phyloP scores from a whole-genome alignment of 1,140 invertebrate genomes.

The Sogatella furcifera region DNA sequence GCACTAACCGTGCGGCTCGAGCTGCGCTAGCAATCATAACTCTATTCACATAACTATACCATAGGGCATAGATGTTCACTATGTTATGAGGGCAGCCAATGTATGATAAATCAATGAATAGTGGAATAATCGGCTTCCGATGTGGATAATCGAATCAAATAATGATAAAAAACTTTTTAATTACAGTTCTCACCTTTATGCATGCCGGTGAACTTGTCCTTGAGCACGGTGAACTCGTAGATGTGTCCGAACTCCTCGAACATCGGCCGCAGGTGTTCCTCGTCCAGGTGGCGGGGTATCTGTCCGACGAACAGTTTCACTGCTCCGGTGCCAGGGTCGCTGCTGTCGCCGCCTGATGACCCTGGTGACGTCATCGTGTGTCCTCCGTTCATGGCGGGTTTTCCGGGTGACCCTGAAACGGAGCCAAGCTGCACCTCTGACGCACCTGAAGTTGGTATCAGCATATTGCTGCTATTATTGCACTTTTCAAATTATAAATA shows the following conservation, averaged over 20 bases:
- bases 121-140: too few relatives aligned
- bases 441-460: too few relatives aligned
- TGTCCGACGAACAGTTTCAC: slow-evolving; percentile 88
- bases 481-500: too few relatives aligned
- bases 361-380: neutral
- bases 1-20: too few relatives aligned
- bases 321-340: slow-evolving; percentile 37
- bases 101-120: too few relatives aligned
- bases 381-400: neutral
- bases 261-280: slow-evolving; percentile 78
- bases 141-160: too few relatives aligned
- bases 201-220: slow-evolving; percentile 87
- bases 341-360: neutral
- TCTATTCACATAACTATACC: too few relatives aligned
- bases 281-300: slow-evolving; percentile 81
- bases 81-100: too few relatives aligned
- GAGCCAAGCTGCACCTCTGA: neutral
- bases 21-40: too few relatives aligned
- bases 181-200: slow-evolving; percentile 90
- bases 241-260: slow-evolving; percentile 91
- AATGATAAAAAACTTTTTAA: too few relatives aligned
- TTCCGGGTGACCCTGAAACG: neutral
- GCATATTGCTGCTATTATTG: too few relatives aligned
- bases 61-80: too few relatives aligned
- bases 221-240: slow-evolving; percentile 85